Evolutionary conservation across 2,888 invertebrate species (phyloP).

Genomic region (Atrina japonica): DNA sequence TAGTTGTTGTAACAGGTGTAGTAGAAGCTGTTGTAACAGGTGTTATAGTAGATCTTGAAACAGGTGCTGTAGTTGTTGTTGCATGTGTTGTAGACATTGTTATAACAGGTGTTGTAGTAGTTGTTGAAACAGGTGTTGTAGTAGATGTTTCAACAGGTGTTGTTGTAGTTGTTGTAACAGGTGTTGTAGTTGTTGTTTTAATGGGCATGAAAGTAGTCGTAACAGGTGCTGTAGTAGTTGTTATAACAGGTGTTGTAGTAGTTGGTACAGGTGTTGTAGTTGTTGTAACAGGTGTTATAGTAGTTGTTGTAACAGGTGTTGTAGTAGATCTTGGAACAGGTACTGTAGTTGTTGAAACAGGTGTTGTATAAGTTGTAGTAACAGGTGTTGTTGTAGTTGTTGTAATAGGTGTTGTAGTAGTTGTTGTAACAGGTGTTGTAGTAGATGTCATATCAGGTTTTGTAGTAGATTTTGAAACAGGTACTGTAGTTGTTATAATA

Average conservation of each 20-base stretch:
- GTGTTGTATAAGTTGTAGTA: not conserved
- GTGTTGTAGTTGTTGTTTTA: not conserved
- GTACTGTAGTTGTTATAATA: not conserved
- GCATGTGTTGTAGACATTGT: not conserved
- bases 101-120: not conserved
- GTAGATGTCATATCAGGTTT: too few species aligned
- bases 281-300: not conserved
- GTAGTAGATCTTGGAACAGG: not conserved
- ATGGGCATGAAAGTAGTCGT: not conserved
- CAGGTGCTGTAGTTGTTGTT: not conserved
- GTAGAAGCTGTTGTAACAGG: not conserved
- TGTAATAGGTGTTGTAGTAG: conserved; percentile 9
- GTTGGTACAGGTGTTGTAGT: not conserved
- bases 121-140: conserved; percentile 1
- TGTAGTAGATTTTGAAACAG: too few species aligned
- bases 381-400: not conserved
- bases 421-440: conserved; percentile 16
- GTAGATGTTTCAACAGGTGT: not conserved
- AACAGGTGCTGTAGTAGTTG: not conserved
- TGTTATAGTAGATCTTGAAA: conserved; percentile 1
- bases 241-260: not conserved
- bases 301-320: not conserved
- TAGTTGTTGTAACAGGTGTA: conserved; percentile 12
- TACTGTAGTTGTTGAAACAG: not conserved
- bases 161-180: not conserved